Base-by-base conservation (phyloP, 64 coral and sea anemone species). In the Montipora cactus region DNA sequence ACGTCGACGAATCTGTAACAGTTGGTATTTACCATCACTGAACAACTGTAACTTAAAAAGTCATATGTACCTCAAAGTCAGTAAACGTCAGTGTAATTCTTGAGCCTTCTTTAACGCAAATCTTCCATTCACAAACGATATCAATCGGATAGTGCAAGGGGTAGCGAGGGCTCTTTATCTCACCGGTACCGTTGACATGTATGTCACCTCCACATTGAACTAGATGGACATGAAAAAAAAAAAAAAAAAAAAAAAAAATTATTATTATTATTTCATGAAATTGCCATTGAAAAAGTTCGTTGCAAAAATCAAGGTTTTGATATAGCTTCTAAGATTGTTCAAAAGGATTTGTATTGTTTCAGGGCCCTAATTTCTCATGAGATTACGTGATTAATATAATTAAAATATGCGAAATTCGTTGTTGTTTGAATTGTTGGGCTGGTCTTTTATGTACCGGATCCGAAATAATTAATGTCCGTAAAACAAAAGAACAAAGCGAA, bases 191-290 rank as follows among this genome's bases (percentile, higher is more conserved):
- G 21, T 48, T 48, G 47, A 20, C 55, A 45, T 49, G 70, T 4
- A 93, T n/a, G 16, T 53, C 77, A 55, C 84, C 92, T 15, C 92
- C 92, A 73, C 92, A 93, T 7, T 72, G 92, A 25, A 81, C 92
- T 93, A 47, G 20, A 71, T 57, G 11, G 53, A 57, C 8, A 6
- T 57, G 53, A 57, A 11, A 11, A 57, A 57, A 57, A 57, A 23
- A 71, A 21, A 37, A 1, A 1, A 37, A 37, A 37, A 37, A 37
- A 1, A 37, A 37, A 37, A 0, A 37, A 37, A 37, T 37, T 37
- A 37, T 37, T 37, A 37, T 37, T 37, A 21, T 23, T 21, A 6
- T 21, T 71, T 21, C 18, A 15, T 71, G 68, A 37, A 37, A 37
- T 37, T 37, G 37, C 37, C 0, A 37, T 37, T 37, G 37, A 37